Evolutionary conservation across 2,797 vertebrate species (phyloP), one percentile per base, ranked within the genome.

Genomic region (Lepilemur ruficaudatus): DNA sequence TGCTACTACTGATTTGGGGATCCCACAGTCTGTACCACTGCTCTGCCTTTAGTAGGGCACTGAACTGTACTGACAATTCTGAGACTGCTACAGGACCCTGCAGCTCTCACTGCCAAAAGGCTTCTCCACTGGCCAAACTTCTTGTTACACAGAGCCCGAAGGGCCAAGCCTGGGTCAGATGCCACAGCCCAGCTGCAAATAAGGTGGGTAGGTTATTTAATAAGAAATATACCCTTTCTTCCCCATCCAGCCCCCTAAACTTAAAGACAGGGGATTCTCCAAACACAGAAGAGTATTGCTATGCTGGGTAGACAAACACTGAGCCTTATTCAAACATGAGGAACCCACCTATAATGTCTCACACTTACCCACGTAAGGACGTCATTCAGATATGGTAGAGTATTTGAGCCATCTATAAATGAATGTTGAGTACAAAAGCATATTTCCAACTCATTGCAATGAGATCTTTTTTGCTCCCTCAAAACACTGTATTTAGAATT

Each of bases 11-110:
- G 63, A 57, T 25, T 0, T 22, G 17, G 50, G 23, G 6, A 28
- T 25, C 43, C 28, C 28, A 25, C 30, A 38, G 28, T 12, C 18
- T n/a, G 52, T 23, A 9, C 4, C 2, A 30, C 4, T 35, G 13
- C 32, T 3, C 7, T 18, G 38, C 14, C 30, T 30, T 57, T 4
- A 48, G 63, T 23, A 2, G 1, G 50, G 63, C 0, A 1, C 13
- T 23, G n/a, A 38, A 35, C 17, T 20, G 5, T 2, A 23, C 38
- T 28, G 3, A 22, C 10, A 28, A 23, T 15, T 59, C 50, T 32
- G 35, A 61, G 50, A 38, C 41, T 3, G 3, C 70, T 0, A 10
- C 10, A 6, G 30, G 38, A 11, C 22, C 4, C 38, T 25, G 22
- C 15, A 11, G 10, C 10, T 69, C 35, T 18, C 2, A 1, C 10